Base-by-base conservation (phyloP, 2,888 invertebrate species). In the Xanthorhoe spadicearia region DNA sequence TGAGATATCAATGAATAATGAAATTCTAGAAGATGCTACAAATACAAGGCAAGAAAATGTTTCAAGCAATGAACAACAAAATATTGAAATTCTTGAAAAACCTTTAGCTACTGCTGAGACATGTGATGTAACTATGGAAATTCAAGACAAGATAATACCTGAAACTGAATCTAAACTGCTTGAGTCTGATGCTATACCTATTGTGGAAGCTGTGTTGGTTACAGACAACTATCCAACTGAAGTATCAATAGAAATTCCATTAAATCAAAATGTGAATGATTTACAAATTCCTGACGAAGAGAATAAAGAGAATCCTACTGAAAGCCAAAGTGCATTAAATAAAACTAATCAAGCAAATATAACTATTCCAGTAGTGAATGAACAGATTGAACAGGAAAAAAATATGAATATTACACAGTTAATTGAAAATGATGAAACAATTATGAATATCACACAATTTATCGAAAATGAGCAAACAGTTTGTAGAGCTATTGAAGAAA, bases 301-400 rank as follows among this genome's bases (percentile, higher is more conserved):
- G 2, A 49, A 8, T 13, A 35, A 57, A 0, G 53, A 38, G 19
- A 15, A 50, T 17, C 10, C 15, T 48, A 63, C 50, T 43, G 60
- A 59, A 55, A 60, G 23, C 15, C 0, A 2, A 35, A 60, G 61
- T 52, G 8, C 28, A n/a, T 50, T 54, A 17, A 65, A 60, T 55
- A 43, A 50, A 54, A 23, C 19, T 0, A 50, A 43, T 49, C 7
- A 35, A 6, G 50, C 17, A n/a, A 50, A 60, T 6, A 49, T 8
- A 43, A 18, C 13, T 38, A 6, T 38, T 35, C 48, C 48, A 58
- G 23, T 19, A 23, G 15, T 15, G 13, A 48, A 1, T 23, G 48
- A 63, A 48, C 5, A 15, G 5, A 5, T 28, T 57, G 7, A 28
- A 4, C 13, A 13, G 28, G 23, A 35, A 58, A 7, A 6, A 17